phyloP scores from a whole-genome alignment of 1,140 invertebrate species.

The Paraescarpia echinospica region DNA sequence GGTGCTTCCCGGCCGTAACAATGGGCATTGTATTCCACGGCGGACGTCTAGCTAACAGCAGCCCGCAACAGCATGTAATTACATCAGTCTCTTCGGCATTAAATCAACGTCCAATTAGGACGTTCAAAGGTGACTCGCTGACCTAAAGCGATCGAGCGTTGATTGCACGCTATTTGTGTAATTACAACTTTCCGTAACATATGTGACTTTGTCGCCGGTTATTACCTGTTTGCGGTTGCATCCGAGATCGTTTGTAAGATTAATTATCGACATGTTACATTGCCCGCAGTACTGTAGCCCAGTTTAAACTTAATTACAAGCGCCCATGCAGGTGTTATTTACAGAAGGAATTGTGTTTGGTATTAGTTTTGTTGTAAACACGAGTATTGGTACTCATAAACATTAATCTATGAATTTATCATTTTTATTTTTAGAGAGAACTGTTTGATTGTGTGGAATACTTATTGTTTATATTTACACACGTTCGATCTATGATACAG shows the following conservation, averaged over 20 bases:
- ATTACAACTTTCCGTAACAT: not conserved
- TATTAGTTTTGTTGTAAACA: not conserved
- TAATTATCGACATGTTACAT: not conserved
- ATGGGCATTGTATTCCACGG: not conserved
- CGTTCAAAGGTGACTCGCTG: not conserved
- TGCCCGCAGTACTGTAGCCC: not conserved
- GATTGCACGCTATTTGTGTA: slow-evolving; percentile 1
- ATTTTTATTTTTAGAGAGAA: too few species aligned
- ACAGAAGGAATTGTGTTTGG: not conserved
- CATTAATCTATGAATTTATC: not conserved
- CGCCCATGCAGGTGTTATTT: not conserved
- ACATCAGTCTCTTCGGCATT: not conserved
- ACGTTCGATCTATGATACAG: too few species aligned
- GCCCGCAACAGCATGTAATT: not conserved
- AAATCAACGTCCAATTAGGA: slow-evolving; percentile 5
- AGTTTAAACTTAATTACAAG: not conserved
- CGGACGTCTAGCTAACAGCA: not conserved
- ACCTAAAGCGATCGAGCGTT: not conserved
- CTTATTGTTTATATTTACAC: too few species aligned
- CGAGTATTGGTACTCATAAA: not conserved
- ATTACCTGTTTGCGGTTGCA: not conserved
- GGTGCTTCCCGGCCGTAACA: not conserved
- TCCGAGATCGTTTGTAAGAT: not conserved
- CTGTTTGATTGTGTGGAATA: too few species aligned
- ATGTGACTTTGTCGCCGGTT: not conserved